Percentiles rank a stretch among this genome's conserved stretches.
These are phyloP conservation scores for Engystomops pustulosus DNA, from an alignment of 2,113 vertebrate genomes.

Conservation along the genomic window DNA sequence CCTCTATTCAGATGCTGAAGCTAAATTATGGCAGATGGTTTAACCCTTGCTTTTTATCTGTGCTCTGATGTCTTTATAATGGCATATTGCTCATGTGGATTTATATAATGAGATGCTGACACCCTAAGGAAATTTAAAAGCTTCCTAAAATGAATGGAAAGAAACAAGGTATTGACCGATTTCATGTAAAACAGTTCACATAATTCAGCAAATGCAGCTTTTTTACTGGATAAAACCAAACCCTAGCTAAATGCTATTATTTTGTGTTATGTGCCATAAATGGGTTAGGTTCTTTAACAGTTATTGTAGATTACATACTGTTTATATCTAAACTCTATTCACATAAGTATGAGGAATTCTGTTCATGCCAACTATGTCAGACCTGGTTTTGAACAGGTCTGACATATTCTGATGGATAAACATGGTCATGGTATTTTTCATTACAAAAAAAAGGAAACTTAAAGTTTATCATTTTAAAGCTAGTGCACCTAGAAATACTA, in stretches of 20 bases:
- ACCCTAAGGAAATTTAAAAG: not conserved
- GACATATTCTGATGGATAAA: too few species aligned
- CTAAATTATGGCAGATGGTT: conserved; percentile 29
- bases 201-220: not conserved
- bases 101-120: conserved; percentile 4
- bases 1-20: conserved; percentile 23
- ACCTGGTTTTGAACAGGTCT: too few species aligned
- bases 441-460: too few species aligned
- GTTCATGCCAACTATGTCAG: too few species aligned
- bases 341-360: too few species aligned
- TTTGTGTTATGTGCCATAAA: too few species aligned
- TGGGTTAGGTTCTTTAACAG: too few species aligned
- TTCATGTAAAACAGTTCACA: not conserved
- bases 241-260: not conserved
- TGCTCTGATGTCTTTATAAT: not conserved
- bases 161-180: not conserved
- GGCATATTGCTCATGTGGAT: not conserved
- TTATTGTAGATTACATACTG: too few species aligned
- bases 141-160: not conserved
- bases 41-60: conserved; percentile 26
- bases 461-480: too few species aligned
- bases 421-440: too few species aligned
- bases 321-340: too few species aligned
- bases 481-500: too few species aligned
- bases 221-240: not conserved